These are phyloP conservation scores for Sebastiscus tertius DNA, from an alignment of 2,797 vertebrate species.

Conservation along the genomic window DNA sequence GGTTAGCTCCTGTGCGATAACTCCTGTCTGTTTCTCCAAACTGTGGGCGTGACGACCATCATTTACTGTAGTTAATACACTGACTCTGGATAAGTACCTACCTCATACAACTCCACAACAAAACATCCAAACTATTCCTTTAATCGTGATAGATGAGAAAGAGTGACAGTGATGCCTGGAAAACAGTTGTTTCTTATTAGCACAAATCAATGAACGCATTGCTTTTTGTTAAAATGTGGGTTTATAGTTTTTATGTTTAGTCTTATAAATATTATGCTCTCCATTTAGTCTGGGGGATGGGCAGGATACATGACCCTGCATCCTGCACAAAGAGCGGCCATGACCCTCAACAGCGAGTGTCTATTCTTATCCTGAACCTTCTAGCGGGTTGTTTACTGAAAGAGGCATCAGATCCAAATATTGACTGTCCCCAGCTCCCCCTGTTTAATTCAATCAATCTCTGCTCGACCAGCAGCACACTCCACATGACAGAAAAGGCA, in stretches of 20 bases:
- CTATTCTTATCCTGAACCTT: conserved; percentile 55
- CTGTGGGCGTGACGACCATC: no score
- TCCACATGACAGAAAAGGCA: conserved; percentile 45
- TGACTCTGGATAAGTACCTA: no score
- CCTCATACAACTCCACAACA: no score
- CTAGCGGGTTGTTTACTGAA: conserved; percentile 71
- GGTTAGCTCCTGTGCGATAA: no score
- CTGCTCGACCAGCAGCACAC: conserved; percentile 48
- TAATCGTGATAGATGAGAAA: conserved; percentile 8
- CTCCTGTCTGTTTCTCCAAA: no score
- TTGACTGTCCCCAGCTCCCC: conserved; percentile 75
- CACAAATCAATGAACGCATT: conserved; percentile 15
- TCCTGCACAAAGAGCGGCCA: neutral
- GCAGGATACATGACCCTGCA: neutral
- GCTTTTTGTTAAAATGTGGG: neutral
- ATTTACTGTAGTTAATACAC: no score
- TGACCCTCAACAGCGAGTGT: conserved; percentile 35
- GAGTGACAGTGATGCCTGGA: neutral
- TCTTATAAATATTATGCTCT: neutral
- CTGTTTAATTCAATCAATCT: conserved; percentile 79
- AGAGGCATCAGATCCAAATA: conserved; percentile 79
- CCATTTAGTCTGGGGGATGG: neutral
- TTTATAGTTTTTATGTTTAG: neutral
- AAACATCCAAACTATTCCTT: neutral
- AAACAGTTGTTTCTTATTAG: conserved; percentile 17